Evolutionary conservation across 35 echinoderm and acorn worm species (phyloP), one percentile per base, ranked within the genome.

Genomic region (Heliocidaris tuberculata): DNA sequence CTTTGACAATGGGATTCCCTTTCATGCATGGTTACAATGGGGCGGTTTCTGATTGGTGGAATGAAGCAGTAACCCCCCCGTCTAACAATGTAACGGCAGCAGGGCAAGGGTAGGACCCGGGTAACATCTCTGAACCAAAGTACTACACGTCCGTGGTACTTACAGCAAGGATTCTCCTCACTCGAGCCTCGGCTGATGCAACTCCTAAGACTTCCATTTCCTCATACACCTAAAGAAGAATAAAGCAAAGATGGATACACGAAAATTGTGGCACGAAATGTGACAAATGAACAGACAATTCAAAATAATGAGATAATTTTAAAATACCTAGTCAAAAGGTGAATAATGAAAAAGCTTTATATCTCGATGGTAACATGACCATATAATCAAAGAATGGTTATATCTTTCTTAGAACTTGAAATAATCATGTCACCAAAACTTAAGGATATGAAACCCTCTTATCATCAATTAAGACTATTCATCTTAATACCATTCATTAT

Each of bases 181-280:
- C 98, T 95, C 98, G 93, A 48, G 98, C 47, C 87, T 99, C 98
- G 17, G 98, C 98, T 11, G 98, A 99, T 35, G 96, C 96, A 2
- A 96, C 98, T 24, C 98, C 98, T 30, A 97, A 97, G n/a, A 96
- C 98, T 27, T 96, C 93, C 92, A 99, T 93, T 94, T 99, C 98
- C 65, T 99, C 98, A 97, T 99, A 99, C 30, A 99, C 96, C 97
- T 98, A 30, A 21, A 78, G 27, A 89, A 42, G 2, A 89, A n/a
- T 47, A 89, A 15, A 6, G 15, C 31, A 89, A 89, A 42, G 10
- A 89, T 11, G 31, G 7, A 11, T 88, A 7, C 31, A 32, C 47
- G 4, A 11, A 89, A 2, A 50, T 48, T 17, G 27, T 42, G 21
- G 21, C 9, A 93, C 24, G 48, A 6, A 5, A 42, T 31, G 2